Percentiles rank a stretch among this genome's conserved stretches.
Evolutionary conservation across 30 jellyfish, hydroid and myxozoan genomes (phyloP).

Genomic region (Chrysaora quinquecirrha): DNA sequence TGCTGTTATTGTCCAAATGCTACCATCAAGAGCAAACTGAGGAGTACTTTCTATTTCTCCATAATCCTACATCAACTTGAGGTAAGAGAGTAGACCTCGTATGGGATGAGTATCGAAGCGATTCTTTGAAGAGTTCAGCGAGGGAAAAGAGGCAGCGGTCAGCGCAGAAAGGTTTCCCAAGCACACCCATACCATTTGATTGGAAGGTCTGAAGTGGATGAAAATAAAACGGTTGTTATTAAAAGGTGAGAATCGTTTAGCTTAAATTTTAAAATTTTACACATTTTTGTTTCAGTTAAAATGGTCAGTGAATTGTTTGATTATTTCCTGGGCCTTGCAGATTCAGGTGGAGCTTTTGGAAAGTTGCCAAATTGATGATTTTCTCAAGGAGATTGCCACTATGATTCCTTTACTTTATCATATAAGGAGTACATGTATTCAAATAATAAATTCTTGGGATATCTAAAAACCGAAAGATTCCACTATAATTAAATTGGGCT

Average conservation of each 20-base stretch:
- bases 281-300: not conserved
- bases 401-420: not conserved
- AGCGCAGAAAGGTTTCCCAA: no score
- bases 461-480: no score
- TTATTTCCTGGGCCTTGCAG: slow-evolving; percentile 3
- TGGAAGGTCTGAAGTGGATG: not conserved
- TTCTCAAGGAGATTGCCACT: slow-evolving; percentile 4
- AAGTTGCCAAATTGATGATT: not conserved
- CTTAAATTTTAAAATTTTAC: not conserved
- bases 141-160: no score
- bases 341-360: not conserved
- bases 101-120: no score
- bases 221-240: not conserved
- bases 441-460: no score
- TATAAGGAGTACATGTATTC: no score
- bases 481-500: no score
- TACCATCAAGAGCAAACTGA: not conserved
- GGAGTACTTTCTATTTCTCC: not conserved
- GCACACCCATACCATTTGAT: no score
- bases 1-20: not conserved
- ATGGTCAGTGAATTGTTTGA: not conserved
- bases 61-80: not conserved
- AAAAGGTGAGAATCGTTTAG: not conserved
- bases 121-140: no score
- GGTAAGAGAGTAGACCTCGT: no score